A percentile compares a stretch with the other conserved stretches of the same genome.
phyloP scores from a whole-genome alignment of 2,797 vertebrate species.

The Gephyroberyx darwinii region DNA sequence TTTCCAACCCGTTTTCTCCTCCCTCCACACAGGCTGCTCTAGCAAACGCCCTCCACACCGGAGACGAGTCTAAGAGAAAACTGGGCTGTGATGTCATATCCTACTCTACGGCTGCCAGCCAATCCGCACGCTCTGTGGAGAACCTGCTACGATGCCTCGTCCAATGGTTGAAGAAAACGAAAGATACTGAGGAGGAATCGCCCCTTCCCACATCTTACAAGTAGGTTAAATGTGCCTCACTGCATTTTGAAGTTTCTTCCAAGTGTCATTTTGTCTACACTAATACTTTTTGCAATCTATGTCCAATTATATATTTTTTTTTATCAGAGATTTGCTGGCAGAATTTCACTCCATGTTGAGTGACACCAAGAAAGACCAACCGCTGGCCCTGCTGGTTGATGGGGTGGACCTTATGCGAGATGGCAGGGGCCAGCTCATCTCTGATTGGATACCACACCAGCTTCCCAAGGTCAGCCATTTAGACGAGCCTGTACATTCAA shows the following conservation, averaged over 20 bases:
- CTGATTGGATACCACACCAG: conserved; percentile 87
- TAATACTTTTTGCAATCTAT: neutral
- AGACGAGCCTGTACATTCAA: neutral
- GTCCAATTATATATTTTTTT: neutral
- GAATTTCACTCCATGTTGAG: conserved; percentile 78
- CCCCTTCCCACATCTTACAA: conserved; percentile 78
- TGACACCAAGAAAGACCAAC: conserved; percentile 65
- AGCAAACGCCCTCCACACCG: conserved; percentile 77
- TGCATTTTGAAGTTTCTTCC: neutral
- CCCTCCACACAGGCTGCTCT: conserved; percentile 82
- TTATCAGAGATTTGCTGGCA: conserved; percentile 82
- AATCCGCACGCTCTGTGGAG: conserved; percentile 79
- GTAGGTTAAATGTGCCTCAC: conserved; percentile 59
- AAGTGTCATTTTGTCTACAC: neutral
- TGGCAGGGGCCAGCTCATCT: conserved; percentile 76
- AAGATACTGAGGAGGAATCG: conserved; percentile 50
- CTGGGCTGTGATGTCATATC: conserved; percentile 79
- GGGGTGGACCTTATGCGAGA: conserved; percentile 83
- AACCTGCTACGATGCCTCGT: conserved; percentile 83
- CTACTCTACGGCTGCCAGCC: conserved; percentile 85
- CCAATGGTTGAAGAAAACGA: conserved; percentile 71
- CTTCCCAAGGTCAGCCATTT: conserved; percentile 78
- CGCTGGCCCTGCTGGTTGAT: conserved; percentile 84
- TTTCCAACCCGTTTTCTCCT: neutral
- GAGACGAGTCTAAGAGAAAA: conserved; percentile 46